Evolutionary conservation across 2,113 vertebrate species (phyloP).

Genomic region (Paramormyrops kingsleyae): DNA sequence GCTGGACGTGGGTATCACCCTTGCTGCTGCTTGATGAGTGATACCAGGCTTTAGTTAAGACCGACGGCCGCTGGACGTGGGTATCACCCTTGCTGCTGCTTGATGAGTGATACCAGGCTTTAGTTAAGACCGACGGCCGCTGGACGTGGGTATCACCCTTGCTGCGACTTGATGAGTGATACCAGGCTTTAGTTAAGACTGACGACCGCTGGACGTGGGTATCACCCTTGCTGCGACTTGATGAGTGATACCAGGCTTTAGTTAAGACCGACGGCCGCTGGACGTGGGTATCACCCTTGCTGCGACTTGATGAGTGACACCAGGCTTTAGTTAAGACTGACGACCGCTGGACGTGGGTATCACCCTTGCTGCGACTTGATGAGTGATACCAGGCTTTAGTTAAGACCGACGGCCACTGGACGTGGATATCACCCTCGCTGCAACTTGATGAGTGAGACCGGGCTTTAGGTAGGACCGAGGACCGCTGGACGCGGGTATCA

Average conservation of each 20-base stretch:
- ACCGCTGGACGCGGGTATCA: not conserved
- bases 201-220: not conserved
- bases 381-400: constrained; percentile 34
- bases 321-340: too few species aligned
- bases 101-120: not conserved
- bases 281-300: not conserved
- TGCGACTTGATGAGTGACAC: not conserved
- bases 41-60: constrained; percentile 46
- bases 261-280: constrained; percentile 38
- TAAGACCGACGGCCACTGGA: constrained; percentile 27
- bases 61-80: not conserved
- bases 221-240: not conserved
- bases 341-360: not conserved
- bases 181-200: constrained; percentile 46
- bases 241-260: constrained; percentile 24
- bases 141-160: not conserved
- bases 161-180: not conserved
- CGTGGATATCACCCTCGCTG: not conserved
- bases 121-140: too few species aligned
- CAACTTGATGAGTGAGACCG: not conserved
- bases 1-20: not conserved
- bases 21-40: not conserved
- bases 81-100: not conserved
- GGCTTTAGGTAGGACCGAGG: constrained; percentile 45
- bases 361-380: not conserved